Base-by-base conservation (phyloP, 2,888 invertebrate genomes). In the Cheilosia vulpina region DNA sequence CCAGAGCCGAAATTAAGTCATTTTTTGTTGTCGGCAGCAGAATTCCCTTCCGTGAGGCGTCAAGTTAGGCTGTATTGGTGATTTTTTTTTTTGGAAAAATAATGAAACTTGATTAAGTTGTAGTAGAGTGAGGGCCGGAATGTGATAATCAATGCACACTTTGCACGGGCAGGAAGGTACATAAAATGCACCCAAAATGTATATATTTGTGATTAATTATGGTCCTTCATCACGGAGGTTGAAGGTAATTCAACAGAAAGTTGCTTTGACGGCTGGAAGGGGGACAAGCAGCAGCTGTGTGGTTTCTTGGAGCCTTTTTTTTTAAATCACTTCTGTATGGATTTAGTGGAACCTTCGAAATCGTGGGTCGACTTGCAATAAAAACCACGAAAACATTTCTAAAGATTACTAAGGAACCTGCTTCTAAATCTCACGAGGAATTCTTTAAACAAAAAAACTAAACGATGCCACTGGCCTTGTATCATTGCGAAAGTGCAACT, bases 141-240 rank as follows among this genome's bases (percentile, higher is more conserved):
- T 76, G 58, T 34, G 60, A 68, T 76, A 58, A 68, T 58, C 60
- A 68, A 68, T 58, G 76, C 31, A n/a, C 24, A 41, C 41, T 41
- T 41, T 66, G 75, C 31, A 27, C 31, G 52, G 55, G 11, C 41
- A 17, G 58, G 71, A 41, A 17, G 58, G 71, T 52, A 17, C 21
- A 5, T 34, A 6, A 43, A 43, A 43, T 4, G 17, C 45, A 17
- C 43, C 21, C 38, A 65, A 76, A 43, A 52, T 43, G 31, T 31
- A 68, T 60, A 19, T 52, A 68, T 58, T 60, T 76, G 27, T 45
- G 76, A 76, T 76, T 76, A 68, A 76, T 76, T 68, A 66, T 68
- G 50, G 50, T 60, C 66, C 76, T 52, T 68, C 21, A 68, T 52
- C 60, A 68, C 9, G 66, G 50, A 52, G 0, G 52, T 60, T 68